Evolutionary conservation across 2,888 invertebrate genomes (phyloP).

Genomic region (Meloe dianella): DNA sequence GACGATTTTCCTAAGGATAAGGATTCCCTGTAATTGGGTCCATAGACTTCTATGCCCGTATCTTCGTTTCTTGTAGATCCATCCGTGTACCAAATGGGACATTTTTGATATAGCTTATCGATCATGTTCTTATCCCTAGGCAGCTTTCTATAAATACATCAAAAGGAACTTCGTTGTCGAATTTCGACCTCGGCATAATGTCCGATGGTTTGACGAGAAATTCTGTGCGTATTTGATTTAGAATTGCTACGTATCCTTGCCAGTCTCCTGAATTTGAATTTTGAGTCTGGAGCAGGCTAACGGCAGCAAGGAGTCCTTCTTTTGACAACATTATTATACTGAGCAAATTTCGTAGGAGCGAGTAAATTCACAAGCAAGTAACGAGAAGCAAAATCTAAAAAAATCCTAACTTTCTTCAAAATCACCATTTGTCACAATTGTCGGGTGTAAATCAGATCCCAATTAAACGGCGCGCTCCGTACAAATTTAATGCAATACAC

Average conservation of each 20-base stretch:
- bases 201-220: too few relatives aligned
- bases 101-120: not conserved
- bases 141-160: not conserved
- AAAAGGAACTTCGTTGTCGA: slow-evolving; percentile 3
- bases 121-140: not conserved
- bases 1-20: not conserved
- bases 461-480: too few relatives aligned
- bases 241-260: not conserved
- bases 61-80: slow-evolving; percentile 2
- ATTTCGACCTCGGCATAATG: not conserved
- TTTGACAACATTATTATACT: too few relatives aligned
- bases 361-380: too few relatives aligned
- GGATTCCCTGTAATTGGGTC: not conserved
- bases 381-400: too few relatives aligned
- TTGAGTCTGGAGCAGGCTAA: too few relatives aligned
- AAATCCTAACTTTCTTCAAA: too few relatives aligned
- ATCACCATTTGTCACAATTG: too few relatives aligned
- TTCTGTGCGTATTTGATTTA: not conserved
- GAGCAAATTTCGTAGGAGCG: too few relatives aligned
- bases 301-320: too few relatives aligned
- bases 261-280: not conserved
- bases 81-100: slow-evolving; percentile 3
- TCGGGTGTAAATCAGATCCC: too few relatives aligned
- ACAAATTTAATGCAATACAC: too few relatives aligned
- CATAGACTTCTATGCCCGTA: not conserved